Evolutionary conservation across 2,113 vertebrate species (phyloP).

Genomic region (Menura novaehollandiae): DNA sequence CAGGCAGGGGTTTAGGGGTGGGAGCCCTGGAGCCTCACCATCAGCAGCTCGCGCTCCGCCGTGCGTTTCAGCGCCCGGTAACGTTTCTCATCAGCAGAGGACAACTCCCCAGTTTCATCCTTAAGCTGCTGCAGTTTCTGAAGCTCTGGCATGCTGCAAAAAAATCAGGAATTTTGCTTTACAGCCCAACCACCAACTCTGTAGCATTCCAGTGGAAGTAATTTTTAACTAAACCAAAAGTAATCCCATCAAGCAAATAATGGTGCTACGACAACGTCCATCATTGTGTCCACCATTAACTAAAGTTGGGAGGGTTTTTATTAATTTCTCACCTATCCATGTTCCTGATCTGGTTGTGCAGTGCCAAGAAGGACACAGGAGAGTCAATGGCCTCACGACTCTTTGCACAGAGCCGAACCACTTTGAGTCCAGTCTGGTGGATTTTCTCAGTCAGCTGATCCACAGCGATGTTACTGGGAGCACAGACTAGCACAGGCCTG

Average conservation of each 20-base stretch:
- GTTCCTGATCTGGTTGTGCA: slow-evolving; percentile 99
- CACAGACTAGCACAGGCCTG: slow-evolving; percentile 95
- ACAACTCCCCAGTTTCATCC: slow-evolving; percentile 96
- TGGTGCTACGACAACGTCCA: rapidly evolving
- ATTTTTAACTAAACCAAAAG: background rate
- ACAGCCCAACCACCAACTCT: background rate
- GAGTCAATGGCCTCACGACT: slow-evolving; percentile 97
- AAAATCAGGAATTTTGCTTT: background rate
- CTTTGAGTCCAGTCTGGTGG: slow-evolving; percentile 95
- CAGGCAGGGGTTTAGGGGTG: background rate
- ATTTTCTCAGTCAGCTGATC: slow-evolving; percentile 98
- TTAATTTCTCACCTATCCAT: slow-evolving; percentile 89
- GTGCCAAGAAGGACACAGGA: slow-evolving; percentile 92
- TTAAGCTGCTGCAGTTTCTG: slow-evolving; percentile 98
- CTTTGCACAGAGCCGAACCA: slow-evolving; percentile 96
- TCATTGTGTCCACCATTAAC: rapidly evolving
- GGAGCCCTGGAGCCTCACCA: slow-evolving; percentile 71
- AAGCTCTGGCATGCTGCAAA: slow-evolving; percentile 90
- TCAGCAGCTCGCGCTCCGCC: slow-evolving; percentile 91
- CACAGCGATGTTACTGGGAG: slow-evolving; percentile 97
- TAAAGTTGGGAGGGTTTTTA: rapidly evolving
- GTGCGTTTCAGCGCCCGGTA: slow-evolving; percentile 95
- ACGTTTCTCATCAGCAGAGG: slow-evolving; percentile 95
- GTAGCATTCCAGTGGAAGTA: rapidly evolving
- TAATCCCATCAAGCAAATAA: rapidly evolving